These are phyloP conservation scores for Addax nasomaculatus DNA, from an alignment of 2,113 vertebrate species.

Conservation along the genomic window DNA sequence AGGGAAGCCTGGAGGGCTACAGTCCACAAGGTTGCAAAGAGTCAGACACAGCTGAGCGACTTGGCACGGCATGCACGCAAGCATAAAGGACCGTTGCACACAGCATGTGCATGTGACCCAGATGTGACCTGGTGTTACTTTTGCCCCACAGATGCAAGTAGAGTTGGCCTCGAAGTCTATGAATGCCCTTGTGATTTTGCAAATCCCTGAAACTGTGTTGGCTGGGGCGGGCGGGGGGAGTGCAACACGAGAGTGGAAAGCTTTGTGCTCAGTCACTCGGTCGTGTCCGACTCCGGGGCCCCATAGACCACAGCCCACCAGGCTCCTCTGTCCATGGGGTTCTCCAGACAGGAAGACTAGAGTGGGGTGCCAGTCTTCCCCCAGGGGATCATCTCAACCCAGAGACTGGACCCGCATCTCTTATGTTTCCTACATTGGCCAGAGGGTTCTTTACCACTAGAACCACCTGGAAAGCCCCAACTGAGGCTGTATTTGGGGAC, in stretches of 20 bases:
- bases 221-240: accelerated
- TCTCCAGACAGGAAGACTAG: no score
- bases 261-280: background rate
- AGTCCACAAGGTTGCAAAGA: background rate
- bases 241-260: background rate
- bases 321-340: no score
- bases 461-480: background rate
- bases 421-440: background rate
- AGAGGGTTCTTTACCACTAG: background rate
- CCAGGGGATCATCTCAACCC: background rate
- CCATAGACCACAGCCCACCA: no score
- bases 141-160: background rate
- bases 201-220: background rate
- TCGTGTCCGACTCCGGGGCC: background rate
- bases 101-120: background rate
- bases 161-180: background rate
- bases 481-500: background rate
- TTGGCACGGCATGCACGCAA: background rate
- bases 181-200: background rate
- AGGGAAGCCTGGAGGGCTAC: background rate
- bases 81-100: background rate
- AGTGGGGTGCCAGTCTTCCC: background rate
- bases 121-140: background rate
- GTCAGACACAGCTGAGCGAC: background rate
- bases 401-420: accelerated